These are phyloP conservation scores for Phrynocephalus vlangalii DNA, from an alignment of 2,797 vertebrate genomes.

Conservation along the genomic window DNA sequence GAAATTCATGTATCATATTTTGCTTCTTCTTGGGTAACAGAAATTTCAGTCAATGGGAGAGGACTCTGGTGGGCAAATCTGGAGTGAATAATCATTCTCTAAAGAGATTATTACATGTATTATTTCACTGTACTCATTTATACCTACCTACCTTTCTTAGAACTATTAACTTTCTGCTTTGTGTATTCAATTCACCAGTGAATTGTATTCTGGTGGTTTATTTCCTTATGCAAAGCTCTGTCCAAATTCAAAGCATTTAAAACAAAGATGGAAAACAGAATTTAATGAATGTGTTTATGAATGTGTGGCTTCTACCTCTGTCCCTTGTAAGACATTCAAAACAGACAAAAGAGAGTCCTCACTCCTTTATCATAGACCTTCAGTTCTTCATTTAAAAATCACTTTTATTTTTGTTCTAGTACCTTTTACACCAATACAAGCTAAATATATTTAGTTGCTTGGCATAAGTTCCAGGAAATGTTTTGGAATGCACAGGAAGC, in stretches of 20 bases:
- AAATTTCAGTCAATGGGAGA: no score
- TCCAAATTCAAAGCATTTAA: neutral
- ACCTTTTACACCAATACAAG: conserved; percentile 47
- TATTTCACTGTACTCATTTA: neutral
- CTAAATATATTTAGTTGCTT: conserved; percentile 62
- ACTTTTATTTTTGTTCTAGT: conserved; percentile 37
- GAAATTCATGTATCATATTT: no score
- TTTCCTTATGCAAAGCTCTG: neutral
- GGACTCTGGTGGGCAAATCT: no score
- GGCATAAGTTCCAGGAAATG: conserved; percentile 57
- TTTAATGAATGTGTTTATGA: neutral
- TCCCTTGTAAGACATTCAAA: neutral
- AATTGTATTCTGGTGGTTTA: neutral
- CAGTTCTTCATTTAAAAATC: conserved; percentile 32
- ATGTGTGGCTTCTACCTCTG: neutral
- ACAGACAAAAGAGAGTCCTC: neutral
- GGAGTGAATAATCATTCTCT: no score
- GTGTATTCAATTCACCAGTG: neutral
- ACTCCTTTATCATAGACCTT: conserved; percentile 44
- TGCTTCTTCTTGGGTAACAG: no score
- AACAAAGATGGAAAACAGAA: neutral
- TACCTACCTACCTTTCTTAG: neutral
- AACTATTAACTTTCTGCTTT: neutral
- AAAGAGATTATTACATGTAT: no score
- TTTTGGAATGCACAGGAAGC: conserved; percentile 62